Evolutionary conservation across 2,113 vertebrate genomes (phyloP).

Genomic region (Rhinolophus sinicus): DNA sequence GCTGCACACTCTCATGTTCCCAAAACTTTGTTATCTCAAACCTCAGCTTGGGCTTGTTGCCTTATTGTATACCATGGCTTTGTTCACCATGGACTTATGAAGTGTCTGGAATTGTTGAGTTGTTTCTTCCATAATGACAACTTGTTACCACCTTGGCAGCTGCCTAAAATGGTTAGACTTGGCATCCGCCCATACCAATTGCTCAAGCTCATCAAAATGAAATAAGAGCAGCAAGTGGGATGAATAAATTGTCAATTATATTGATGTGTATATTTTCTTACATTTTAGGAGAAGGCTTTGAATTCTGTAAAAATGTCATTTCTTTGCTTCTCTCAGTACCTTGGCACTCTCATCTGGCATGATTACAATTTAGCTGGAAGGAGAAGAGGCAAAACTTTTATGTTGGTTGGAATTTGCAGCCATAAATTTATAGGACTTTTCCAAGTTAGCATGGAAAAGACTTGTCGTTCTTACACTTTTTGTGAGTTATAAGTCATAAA

Average conservation of each 20-base stretch:
- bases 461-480: slow-evolving; percentile 36
- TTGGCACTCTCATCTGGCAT: slow-evolving; percentile 23
- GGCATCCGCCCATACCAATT: neutral
- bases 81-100: neutral
- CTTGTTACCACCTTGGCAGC: neutral
- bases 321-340: neutral
- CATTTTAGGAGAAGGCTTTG: neutral
- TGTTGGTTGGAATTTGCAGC: slow-evolving; percentile 46
- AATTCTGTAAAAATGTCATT: slow-evolving; percentile 32
- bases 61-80: neutral
- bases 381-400: slow-evolving; percentile 49
- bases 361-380: slow-evolving; percentile 38
- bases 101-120: neutral
- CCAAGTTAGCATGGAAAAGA: slow-evolving; percentile 64
- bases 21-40: neutral
- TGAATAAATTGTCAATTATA: neutral
- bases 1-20: neutral
- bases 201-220: neutral
- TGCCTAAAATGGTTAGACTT: neutral
- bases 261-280: neutral
- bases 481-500: slow-evolving; percentile 67
- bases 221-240: slow-evolving; percentile 14
- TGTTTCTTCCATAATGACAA: neutral
- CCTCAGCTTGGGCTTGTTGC: neutral
- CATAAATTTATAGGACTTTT: slow-evolving; percentile 65